Percentiles rank a stretch among this genome's conserved stretches.
Evolutionary conservation across 1,140 invertebrate genomes (phyloP).

Genomic region (Microplitis mediator): DNA sequence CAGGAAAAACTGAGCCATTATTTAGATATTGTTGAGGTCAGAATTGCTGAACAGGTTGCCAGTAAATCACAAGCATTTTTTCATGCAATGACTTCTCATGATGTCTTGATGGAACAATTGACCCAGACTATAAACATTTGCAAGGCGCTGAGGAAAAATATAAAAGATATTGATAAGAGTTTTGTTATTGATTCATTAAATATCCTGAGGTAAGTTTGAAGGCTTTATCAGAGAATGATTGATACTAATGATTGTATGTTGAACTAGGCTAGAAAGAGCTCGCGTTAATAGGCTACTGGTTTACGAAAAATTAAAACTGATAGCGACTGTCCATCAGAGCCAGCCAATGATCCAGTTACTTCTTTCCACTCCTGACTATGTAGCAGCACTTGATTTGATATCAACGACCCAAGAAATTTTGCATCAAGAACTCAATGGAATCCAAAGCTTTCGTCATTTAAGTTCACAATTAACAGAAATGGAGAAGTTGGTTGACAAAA

Average conservation of each 20-base stretch:
- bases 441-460: constrained; percentile 93
- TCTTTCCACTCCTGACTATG: constrained; percentile 95
- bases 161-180: constrained; percentile 76
- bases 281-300: constrained; percentile 69
- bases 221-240: too few relatives aligned
- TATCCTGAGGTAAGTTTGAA: constrained; percentile 67
- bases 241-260: too few relatives aligned
- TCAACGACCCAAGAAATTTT: constrained; percentile 95
- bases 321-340: constrained; percentile 95
- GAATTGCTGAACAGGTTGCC: constrained; percentile 95
- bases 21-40: constrained; percentile 93
- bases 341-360: constrained; percentile 96
- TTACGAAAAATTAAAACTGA: constrained; percentile 83
- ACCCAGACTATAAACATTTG: constrained; percentile 81
- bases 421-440: constrained; percentile 83
- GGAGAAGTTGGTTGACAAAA: constrained; percentile 94
- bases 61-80: constrained; percentile 96
- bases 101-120: constrained; percentile 89
- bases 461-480: constrained; percentile 96
- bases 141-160: constrained; percentile 72
- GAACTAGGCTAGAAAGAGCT: constrained; percentile 62
- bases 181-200: constrained; percentile 82
- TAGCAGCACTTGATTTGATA: constrained; percentile 95
- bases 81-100: constrained; percentile 95
- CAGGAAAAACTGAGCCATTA: constrained; percentile 86